phyloP scores from a whole-genome alignment of 2,888 invertebrate species.

The Epistrophe eligans region DNA sequence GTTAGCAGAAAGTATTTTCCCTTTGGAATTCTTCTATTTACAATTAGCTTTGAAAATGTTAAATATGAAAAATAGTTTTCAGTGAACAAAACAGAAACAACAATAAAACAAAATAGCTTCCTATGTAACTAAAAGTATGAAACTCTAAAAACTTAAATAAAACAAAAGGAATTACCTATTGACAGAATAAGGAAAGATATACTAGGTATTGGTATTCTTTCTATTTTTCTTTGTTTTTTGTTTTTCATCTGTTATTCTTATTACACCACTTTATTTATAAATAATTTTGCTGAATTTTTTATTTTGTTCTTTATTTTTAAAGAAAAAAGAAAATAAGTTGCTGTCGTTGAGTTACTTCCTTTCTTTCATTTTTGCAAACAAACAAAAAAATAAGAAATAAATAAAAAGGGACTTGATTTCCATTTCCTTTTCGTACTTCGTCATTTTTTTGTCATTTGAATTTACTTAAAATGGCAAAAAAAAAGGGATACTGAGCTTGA shows the following conservation, averaged over 20 bases:
- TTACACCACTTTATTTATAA: slow-evolving; percentile 14
- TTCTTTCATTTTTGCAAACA: slow-evolving; percentile 16
- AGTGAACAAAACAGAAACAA: no score
- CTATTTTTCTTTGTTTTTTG: background rate
- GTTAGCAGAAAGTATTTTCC: no score
- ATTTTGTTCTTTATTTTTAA: background rate
- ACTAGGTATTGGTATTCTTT: background rate
- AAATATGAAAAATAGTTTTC: no score
- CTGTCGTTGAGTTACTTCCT: slow-evolving; percentile 57
- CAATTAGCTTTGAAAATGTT: no score
- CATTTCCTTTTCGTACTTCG: slow-evolving; percentile 10
- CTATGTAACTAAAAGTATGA: no score
- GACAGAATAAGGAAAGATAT: background rate
- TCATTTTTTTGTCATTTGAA: slow-evolving; percentile 4
- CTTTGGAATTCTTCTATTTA: no score
- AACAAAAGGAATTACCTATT: no score
- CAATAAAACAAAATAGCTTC: no score
- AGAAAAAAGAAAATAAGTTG: background rate
- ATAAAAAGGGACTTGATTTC: slow-evolving; percentile 46
- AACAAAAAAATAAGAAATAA: background rate
- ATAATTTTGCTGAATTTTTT: background rate
- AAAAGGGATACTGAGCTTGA: background rate
- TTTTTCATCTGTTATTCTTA: background rate
- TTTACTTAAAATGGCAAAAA: background rate
- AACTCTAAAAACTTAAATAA: no score